A percentile compares a stretch with the other conserved stretches of the same genome.
These are phyloP conservation scores for Sylvicola cinctus DNA, from an alignment of 2,888 invertebrate species.

Conservation along the genomic window DNA sequence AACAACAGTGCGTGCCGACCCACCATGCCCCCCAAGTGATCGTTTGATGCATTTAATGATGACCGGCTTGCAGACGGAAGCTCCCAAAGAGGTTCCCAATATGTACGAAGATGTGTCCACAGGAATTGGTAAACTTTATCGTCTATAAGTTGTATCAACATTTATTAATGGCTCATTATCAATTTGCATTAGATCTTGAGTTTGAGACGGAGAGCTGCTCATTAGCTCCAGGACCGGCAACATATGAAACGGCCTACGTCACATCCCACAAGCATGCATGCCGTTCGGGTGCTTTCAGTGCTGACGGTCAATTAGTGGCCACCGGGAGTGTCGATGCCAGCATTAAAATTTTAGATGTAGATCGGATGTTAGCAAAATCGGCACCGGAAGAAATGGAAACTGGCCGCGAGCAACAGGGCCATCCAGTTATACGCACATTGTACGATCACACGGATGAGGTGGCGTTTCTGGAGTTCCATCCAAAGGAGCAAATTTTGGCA, in stretches of 20 bases:
- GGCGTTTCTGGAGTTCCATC: constrained; percentile 91
- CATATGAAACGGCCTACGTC: constrained; percentile 97
- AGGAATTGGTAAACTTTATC: too few relatives aligned
- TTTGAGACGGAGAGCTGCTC: constrained; percentile 89
- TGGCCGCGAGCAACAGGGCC: constrained; percentile 72
- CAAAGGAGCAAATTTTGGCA: constrained; percentile 79
- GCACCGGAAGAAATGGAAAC: constrained; percentile 74
- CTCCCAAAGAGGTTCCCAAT: constrained; percentile 36
- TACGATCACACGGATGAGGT: constrained; percentile 94
- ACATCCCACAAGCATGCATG: constrained; percentile 96
- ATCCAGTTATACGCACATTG: constrained; percentile 93
- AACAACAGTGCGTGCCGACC: constrained; percentile 69
- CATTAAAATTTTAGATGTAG: constrained; percentile 98
- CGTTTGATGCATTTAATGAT: constrained; percentile 68
- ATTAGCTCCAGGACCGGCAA: constrained; percentile 86
- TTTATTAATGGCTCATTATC: too few relatives aligned
- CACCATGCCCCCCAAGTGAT: constrained; percentile 91
- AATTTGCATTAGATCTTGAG: too few relatives aligned
- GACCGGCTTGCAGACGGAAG: constrained; percentile 68
- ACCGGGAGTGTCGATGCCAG: constrained; percentile 97
- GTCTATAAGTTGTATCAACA: too few relatives aligned
- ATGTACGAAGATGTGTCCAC: constrained; percentile 23
- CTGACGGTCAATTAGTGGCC: constrained; percentile 87
- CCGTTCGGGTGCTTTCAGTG: constrained; percentile 86
- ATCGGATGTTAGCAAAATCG: constrained; percentile 96